Conservation (phyloP, 53 echinoderm and acorn worm species). For the Holothuria leucospilota region DNA sequence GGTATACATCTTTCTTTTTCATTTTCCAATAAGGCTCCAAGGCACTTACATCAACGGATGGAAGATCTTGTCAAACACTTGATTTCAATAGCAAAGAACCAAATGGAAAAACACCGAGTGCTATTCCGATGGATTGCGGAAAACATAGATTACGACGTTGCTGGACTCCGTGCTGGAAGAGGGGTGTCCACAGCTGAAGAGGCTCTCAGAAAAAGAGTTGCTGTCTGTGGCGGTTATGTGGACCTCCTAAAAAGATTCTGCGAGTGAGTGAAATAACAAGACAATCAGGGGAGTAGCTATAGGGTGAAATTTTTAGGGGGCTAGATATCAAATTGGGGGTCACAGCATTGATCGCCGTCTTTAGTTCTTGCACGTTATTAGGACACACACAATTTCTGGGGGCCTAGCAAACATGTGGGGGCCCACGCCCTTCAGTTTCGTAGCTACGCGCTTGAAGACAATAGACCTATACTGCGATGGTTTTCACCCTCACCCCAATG, state of each 20-base stretch:
- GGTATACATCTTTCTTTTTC: background rate
- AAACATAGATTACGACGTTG: slow-evolving; percentile 26
- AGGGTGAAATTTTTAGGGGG: too few species aligned
- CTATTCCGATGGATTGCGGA: slow-evolving; percentile 29
- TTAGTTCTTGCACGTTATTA: too few species aligned
- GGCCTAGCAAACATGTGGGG: too few species aligned
- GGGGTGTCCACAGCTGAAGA: slow-evolving; percentile 25
- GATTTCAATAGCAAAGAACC: slow-evolving; percentile 15
- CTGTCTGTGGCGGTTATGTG: slow-evolving; percentile 34
- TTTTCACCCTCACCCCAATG: too few species aligned
- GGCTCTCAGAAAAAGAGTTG: background rate
- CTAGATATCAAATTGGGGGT: too few species aligned
- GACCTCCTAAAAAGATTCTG: slow-evolving; percentile 8
- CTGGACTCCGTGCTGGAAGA: slow-evolving; percentile 11
- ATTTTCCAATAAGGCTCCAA: background rate
- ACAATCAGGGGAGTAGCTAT: too few species aligned
- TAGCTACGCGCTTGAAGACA: too few species aligned
- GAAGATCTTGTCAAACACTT: background rate
- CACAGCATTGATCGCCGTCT: too few species aligned
- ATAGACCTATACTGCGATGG: too few species aligned
- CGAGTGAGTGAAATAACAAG: slow-evolving; percentile 14
- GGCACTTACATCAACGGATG: background rate
- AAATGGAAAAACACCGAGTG: slow-evolving; percentile 8
- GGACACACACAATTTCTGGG: too few species aligned
- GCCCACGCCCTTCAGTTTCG: too few species aligned